Evolutionary conservation across 1,140 invertebrate species (phyloP).

Genomic region (Philotrypesis tridentata): DNA sequence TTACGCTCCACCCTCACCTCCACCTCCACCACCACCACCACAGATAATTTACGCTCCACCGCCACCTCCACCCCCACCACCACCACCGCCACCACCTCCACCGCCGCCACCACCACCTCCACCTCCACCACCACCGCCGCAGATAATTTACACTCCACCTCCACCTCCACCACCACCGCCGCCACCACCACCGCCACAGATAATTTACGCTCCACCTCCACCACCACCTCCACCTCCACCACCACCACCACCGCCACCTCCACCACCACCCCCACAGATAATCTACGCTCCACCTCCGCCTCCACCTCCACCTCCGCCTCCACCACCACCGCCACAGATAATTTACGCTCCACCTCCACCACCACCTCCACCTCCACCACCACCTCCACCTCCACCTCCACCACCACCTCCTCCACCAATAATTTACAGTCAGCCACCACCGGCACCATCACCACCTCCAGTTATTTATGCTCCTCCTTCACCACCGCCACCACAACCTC

Average conservation of each 20-base stretch:
- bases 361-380: no score
- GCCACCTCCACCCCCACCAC: background rate
- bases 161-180: background rate
- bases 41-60: background rate
- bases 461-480: background rate
- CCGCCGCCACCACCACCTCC: background rate
- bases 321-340: background rate
- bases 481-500: background rate
- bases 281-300: background rate
- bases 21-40: background rate
- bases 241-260: background rate
- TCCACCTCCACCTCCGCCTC: background rate
- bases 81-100: background rate
- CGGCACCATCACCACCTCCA: background rate
- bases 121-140: no score
- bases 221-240: background rate
- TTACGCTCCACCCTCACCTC: background rate
- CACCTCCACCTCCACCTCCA: no score
- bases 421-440: background rate
- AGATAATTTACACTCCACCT: background rate
- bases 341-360: background rate
- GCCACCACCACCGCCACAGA: background rate
- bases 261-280: slow-evolving; percentile 10
- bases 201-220: background rate
- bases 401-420: background rate